Evolutionary conservation across 2,113 vertebrate species (phyloP), one percentile per base, ranked within the genome.

Genomic region (Apeltes quadracus): DNA sequence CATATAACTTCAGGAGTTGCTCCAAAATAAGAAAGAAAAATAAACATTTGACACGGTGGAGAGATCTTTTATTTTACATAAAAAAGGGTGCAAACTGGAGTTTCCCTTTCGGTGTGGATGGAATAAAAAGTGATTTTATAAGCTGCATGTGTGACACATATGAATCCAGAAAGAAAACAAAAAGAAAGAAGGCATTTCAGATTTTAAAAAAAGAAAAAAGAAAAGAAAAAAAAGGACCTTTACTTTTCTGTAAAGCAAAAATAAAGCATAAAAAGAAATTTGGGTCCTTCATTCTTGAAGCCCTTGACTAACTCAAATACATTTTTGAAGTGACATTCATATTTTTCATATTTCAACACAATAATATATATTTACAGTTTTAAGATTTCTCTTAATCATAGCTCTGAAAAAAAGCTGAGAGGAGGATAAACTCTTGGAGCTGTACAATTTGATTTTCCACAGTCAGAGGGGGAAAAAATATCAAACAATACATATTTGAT

Each of bases 31-130:
- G n/a, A n/a, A 18, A 34, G 4, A 20, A 34, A n/a, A 75, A 79
- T 2, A 81, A 79, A 44, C 13, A 85, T 4, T 0, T 62, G 9
- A 82, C 78, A 82, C 91, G 83, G 89, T 92, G 93, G 91, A 91
- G 91, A 94, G 87, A 90, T 94, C 93, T 95, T 96, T 96, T 96
- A 95, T 95, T 95, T 93, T 94, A 95, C 95, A 95, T 95, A 96
- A 95, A 96, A 96, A 96, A 94, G 93, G 95, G 94, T 95, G 95
- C 94, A 95, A 95, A 95, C 92, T 90, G 89, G 93, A 93, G 79
- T 91, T 93, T 94, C 93, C 94, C 91, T 93, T 94, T 92, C 89
- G 85, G 85, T 85, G 90, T 91, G 86, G 90, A 91, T 92, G 93
- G 92, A 93, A 92, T 94, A 93, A 90, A 94, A 82, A 93, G 92